Conservation (phyloP, 2,797 vertebrate genomes). For the Pempheris klunzingeri region DNA sequence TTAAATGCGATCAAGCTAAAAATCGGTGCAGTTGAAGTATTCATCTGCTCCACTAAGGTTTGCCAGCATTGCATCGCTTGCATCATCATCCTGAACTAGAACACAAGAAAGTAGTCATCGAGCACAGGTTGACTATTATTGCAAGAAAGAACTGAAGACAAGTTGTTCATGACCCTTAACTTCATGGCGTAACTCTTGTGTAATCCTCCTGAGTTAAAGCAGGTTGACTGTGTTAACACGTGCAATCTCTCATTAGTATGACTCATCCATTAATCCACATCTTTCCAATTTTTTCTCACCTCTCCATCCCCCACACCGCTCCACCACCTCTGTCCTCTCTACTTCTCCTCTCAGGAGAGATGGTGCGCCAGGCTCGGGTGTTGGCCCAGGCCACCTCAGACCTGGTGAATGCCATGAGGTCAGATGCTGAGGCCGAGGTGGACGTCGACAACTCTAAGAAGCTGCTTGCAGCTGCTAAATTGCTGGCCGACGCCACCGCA, state of each 20-base stretch:
- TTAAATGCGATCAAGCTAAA: slow-evolving; percentile 6
- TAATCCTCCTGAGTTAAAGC: not conserved
- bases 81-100: not conserved
- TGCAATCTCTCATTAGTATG: not conserved
- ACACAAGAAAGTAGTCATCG: not conserved
- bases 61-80: not conserved
- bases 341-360: slow-evolving; percentile 87
- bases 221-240: not conserved
- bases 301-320: not conserved
- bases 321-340: not conserved
- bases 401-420: slow-evolving; percentile 97
- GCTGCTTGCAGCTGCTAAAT: slow-evolving; percentile 94
- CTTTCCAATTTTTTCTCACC: not conserved
- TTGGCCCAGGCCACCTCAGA: slow-evolving; percentile 97
- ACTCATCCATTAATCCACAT: slow-evolving; percentile 10
- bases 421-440: slow-evolving; percentile 95
- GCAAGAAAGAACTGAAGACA: not conserved
- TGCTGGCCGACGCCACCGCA: slow-evolving; percentile 96
- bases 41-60: not conserved
- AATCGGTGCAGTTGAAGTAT: slow-evolving; percentile 24
- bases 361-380: slow-evolving; percentile 97
- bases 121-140: not conserved
- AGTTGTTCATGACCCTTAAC: not conserved
- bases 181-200: too few relatives aligned
- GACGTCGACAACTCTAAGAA: slow-evolving; percentile 98